Evolutionary conservation across 1,140 invertebrate species (phyloP).

Genomic region (Sitophilus oryzae): DNA sequence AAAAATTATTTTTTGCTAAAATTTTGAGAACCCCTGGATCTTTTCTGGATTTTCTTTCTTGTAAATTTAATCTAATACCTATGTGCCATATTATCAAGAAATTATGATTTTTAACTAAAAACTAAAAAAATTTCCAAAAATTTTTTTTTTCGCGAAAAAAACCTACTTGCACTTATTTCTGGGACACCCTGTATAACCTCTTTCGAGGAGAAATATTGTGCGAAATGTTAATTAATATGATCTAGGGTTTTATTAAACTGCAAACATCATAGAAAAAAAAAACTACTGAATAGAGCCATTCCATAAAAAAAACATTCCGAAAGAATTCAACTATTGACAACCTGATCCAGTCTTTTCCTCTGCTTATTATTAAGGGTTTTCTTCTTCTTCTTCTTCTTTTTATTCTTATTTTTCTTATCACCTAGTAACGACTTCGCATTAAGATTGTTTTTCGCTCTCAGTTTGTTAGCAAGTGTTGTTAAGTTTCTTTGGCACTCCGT

Average conservation of each 20-base stretch:
- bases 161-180: too few relatives aligned
- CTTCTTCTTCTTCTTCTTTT: slow-evolving; percentile 33
- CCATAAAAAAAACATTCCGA: slow-evolving; percentile 16
- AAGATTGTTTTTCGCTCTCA: slow-evolving; percentile 25
- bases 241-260: slow-evolving; percentile 13
- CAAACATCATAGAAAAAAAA: slow-evolving; percentile 9
- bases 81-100: too few relatives aligned
- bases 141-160: too few relatives aligned
- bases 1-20: too few relatives aligned
- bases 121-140: too few relatives aligned
- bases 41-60: too few relatives aligned
- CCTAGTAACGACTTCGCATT: slow-evolving; percentile 32
- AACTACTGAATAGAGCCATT: slow-evolving; percentile 13
- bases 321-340: slow-evolving; percentile 21
- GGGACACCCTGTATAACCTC: too few relatives aligned
- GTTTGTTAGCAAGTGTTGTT: slow-evolving; percentile 31
- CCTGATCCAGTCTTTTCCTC: slow-evolving; percentile 36
- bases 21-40: too few relatives aligned
- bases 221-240: too few relatives aligned
- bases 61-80: too few relatives aligned
- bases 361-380: slow-evolving; percentile 30
- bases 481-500: slow-evolving; percentile 45
- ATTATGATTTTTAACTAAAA: too few relatives aligned
- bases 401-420: slow-evolving; percentile 32
- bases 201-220: too few relatives aligned